Evolutionary conservation across 2,888 invertebrate genomes (phyloP).

Genomic region (Biston stratarius): DNA sequence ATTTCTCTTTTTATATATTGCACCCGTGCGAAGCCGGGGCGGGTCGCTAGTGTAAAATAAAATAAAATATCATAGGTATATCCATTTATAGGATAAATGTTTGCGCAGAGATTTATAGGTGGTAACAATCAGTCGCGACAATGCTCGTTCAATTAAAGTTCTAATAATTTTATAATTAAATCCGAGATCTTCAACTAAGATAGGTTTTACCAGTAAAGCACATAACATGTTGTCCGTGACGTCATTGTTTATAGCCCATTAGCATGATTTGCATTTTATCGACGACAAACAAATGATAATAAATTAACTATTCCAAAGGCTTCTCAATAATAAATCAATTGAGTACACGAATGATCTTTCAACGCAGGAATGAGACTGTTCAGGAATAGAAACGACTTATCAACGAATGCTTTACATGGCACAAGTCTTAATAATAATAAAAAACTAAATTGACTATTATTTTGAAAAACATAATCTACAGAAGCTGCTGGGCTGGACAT

Average conservation of each 20-base stretch:
- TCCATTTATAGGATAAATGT: too few species aligned
- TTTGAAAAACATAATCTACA: too few species aligned
- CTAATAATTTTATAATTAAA: conserved; percentile 8
- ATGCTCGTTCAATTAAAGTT: neutral
- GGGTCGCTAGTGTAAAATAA: too few species aligned
- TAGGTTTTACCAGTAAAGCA: conserved; percentile 12
- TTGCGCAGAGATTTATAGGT: neutral
- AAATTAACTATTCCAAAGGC: conserved; percentile 59
- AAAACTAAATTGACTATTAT: too few species aligned
- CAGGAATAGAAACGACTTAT: conserved; percentile 19
- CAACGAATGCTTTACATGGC: neutral
- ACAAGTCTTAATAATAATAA: too few species aligned
- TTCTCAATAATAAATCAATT: conserved; percentile 59
- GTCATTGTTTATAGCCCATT: conserved; percentile 28
- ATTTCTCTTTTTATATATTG: too few species aligned
- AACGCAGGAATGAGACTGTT: conserved; percentile 40
- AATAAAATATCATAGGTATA: too few species aligned
- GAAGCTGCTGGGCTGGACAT: too few species aligned
- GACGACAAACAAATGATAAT: conserved; percentile 57
- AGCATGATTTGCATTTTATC: conserved; percentile 40
- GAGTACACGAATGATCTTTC: conserved; percentile 56
- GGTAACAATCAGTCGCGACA: neutral
- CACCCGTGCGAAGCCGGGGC: too few species aligned
- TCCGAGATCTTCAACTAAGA: conserved; percentile 24
- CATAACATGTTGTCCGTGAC: conserved; percentile 13